Base-by-base conservation (phyloP, 2,888 invertebrate genomes). In the Tryphoninae sp. region DNA sequence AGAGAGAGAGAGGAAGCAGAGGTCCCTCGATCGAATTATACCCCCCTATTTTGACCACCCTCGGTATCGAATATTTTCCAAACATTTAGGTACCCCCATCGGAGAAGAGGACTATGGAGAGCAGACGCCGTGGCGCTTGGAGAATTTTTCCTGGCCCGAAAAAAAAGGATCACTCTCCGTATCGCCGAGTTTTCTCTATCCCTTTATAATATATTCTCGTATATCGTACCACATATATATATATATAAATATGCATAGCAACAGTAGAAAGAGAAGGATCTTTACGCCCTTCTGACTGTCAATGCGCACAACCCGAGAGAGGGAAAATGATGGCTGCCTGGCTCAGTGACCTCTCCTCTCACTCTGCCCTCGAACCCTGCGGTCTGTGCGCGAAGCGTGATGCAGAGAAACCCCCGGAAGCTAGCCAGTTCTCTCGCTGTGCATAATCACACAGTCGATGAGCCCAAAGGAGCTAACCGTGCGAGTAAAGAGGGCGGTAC, bases 401-500 rank as follows among this genome's bases (percentile, higher is more conserved):
- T 61, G 68, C 71, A 71, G 75, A 67, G 71, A 78, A 71, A 42
- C 68, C 72, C 55, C 84, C 82, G 84, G 80, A 84, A 73, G 74
- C 82, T 85, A 55, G 83, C 81, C 84, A 85, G 83, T 83, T 86
- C 84, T 76, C 67, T 76, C 67, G 83, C 83, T 58, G 76, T 88
- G 89, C 88, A 89, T 90, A 90, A 90, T 90, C 88, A 88, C 86
- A 87, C 86, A 88, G 88, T 89, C 90, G 88, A 88, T 89, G 89
- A 88, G 88, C 88, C 87, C 88, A 84, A 87, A 88, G 85, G 83
- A 89, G 85, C 85, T 87, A 89, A 87, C 88, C 89, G 89, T 87
- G 89, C 89, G 89, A 85, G 82, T 86, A 86, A 87, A 86, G 81
- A 86, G 84, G 83, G 84, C 77, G 78, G 69, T 79, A 83, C 78